phyloP scores from a whole-genome alignment of 2,797 vertebrate genomes.

The Diglossa cyanea region DNA sequence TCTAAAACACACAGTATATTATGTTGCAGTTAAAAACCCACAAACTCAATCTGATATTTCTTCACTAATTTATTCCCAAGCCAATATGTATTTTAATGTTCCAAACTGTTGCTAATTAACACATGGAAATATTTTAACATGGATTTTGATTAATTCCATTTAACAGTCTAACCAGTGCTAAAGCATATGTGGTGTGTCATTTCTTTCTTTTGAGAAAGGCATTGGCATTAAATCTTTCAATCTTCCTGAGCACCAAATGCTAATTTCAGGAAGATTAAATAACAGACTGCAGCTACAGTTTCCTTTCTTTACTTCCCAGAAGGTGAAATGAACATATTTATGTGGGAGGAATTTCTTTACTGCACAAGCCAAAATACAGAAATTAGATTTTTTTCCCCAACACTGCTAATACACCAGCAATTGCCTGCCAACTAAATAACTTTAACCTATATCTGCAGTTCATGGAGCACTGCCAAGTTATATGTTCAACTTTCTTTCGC shows the following conservation, averaged over 20 bases:
- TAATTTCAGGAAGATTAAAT: slow-evolving; percentile 70
- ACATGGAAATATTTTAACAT: slow-evolving; percentile 68
- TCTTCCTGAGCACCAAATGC: slow-evolving; percentile 64
- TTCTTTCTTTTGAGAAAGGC: slow-evolving; percentile 56
- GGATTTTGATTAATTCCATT: slow-evolving; percentile 66
- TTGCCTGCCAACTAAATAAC: slow-evolving; percentile 51
- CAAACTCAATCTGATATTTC: slow-evolving; percentile 63
- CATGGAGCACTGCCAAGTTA: slow-evolving; percentile 34
- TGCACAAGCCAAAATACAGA: slow-evolving; percentile 64
- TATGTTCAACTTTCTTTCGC: slow-evolving; percentile 44
- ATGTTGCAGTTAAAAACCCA: slow-evolving; percentile 59
- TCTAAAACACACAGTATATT: slow-evolving; percentile 59
- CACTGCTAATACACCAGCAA: slow-evolving; percentile 33
- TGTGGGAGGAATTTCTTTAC: slow-evolving; percentile 54
- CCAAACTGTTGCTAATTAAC: slow-evolving; percentile 62
- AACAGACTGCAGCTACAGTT: slow-evolving; percentile 53
- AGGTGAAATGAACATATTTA: slow-evolving; percentile 69
- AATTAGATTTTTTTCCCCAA: slow-evolving; percentile 5
- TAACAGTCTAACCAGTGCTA: slow-evolving; percentile 53
- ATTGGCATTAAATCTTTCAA: slow-evolving; percentile 64
- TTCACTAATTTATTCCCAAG: slow-evolving; percentile 65
- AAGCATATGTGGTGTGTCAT: slow-evolving; percentile 51
- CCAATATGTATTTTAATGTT: slow-evolving; percentile 65
- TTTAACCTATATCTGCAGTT: slow-evolving; percentile 52
- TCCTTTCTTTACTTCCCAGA: slow-evolving; percentile 59